Percentiles rank a stretch among this genome's conserved stretches.
Conservation (phyloP, 2,888 invertebrate genomes). For the Spicauda simplicius region DNA sequence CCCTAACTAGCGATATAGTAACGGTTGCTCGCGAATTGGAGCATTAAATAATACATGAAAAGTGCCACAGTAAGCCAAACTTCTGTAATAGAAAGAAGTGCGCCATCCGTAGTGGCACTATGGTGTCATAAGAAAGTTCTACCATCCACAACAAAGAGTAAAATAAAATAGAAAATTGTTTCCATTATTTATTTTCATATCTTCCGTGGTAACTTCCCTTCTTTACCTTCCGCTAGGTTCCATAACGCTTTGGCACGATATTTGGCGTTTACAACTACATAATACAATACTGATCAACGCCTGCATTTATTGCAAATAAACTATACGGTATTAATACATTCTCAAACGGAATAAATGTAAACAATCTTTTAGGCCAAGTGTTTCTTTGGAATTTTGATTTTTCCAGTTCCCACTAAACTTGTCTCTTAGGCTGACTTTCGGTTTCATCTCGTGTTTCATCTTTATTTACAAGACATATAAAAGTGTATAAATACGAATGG, state of each 20-base stretch:
- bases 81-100: too few relatives aligned
- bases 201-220: conserved; percentile 60
- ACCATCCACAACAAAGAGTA: background rate
- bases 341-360: conserved; percentile 27
- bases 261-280: conserved; percentile 62
- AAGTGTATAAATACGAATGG: conserved; percentile 19
- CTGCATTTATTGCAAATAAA: conserved; percentile 26
- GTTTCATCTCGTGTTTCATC: background rate
- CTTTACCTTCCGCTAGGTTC: conserved; percentile 44
- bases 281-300: conserved; percentile 44
- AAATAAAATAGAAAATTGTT: conserved; percentile 54
- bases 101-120: too few relatives aligned
- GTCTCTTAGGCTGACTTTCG: background rate
- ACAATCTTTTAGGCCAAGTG: conserved; percentile 18
- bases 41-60: too few relatives aligned
- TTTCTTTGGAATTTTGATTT: background rate
- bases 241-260: conserved; percentile 70
- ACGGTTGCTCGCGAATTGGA: too few relatives aligned
- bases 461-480: background rate
- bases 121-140: too few relatives aligned
- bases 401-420: background rate
- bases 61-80: too few relatives aligned
- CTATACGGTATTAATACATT: conserved; percentile 26
- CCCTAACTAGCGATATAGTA: too few relatives aligned
- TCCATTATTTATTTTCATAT: conserved; percentile 73